A percentile compares a stretch with the other conserved stretches of the same genome.
Conservation (phyloP, 2,888 invertebrate genomes). For the Drosophila merina region DNA sequence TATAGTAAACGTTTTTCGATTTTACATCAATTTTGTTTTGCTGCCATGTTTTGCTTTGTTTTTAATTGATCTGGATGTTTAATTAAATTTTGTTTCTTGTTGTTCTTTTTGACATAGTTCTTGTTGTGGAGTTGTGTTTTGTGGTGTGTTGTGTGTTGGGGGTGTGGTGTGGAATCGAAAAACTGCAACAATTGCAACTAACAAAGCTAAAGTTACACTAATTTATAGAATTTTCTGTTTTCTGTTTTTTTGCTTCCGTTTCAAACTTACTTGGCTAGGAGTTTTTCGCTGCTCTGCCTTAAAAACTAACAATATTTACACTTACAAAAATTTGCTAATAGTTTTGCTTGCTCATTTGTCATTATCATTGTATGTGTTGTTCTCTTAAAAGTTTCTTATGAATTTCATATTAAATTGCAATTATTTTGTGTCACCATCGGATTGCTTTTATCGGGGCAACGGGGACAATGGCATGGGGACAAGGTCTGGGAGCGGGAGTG, state of each 20-base stretch:
- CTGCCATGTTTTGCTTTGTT: slow-evolving; percentile 15
- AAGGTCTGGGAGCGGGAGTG: slow-evolving; percentile 1
- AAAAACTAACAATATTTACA: slow-evolving; percentile 70
- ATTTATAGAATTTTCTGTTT: slow-evolving; percentile 53
- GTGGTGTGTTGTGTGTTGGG: slow-evolving; percentile 4
- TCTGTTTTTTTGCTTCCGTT: slow-evolving; percentile 28
- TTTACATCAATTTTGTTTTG: slow-evolving; percentile 43
- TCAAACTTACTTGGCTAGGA: slow-evolving; percentile 49
- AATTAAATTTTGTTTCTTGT: slow-evolving; percentile 32
- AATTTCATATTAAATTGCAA: slow-evolving; percentile 59
- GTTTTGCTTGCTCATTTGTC: slow-evolving; percentile 63
- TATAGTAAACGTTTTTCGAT: slow-evolving; percentile 78
- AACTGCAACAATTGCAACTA: slow-evolving; percentile 78
- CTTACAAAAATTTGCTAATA: slow-evolving; percentile 76
- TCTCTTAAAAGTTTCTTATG: slow-evolving; percentile 26
- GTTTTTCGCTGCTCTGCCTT: slow-evolving; percentile 38
- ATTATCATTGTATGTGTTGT: slow-evolving; percentile 26
- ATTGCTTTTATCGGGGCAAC: slow-evolving; percentile 21
- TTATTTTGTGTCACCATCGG: slow-evolving; percentile 35
- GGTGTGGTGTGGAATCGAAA: slow-evolving; percentile 59
- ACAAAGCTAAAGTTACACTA: slow-evolving; percentile 75
- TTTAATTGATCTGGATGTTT: slow-evolving; percentile 42
- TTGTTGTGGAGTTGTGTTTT: slow-evolving; percentile 4
- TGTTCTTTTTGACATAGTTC: slow-evolving; percentile 21
- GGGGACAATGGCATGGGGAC: slow-evolving; percentile 8